Base-by-base conservation (phyloP, 2,113 vertebrate species). In the Silurus glanis region DNA sequence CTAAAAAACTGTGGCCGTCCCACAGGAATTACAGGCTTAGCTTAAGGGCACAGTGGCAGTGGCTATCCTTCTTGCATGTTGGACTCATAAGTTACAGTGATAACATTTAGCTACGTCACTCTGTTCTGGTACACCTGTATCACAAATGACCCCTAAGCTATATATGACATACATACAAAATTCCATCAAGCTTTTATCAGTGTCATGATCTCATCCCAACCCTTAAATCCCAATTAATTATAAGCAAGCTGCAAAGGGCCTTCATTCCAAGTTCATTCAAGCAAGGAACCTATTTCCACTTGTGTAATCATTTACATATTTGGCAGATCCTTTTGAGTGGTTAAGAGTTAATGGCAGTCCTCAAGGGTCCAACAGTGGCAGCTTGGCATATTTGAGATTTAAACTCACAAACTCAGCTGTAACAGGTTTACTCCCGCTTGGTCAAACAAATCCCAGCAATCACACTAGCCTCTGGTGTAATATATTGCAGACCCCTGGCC, bases 31-130 rank as follows among this genome's bases (percentile, higher is more conserved):
- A 76, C 13, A 62, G 56, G 28, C n/a, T 45, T 71, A 3, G 10
- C 25, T 69, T 4, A 69, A 53, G 82, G 62, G 82, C 49, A 83
- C 62, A 83, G 21, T 56, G 49, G 82, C 49, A 21, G 10, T 55
- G 17, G 49, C 66, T 69, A 45, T 58, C 25, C 1, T 17, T 69
- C 25, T 80, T 61, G 8, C 59, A 16, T 80, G 76, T 25, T 37
- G 55, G 25, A 59, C n/a, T 23, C 66, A 19, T 45, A 71, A 23
- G 17, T 37, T 58, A 58, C 14, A 56, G 14, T 45, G 49, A 5
- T 83, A 83, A 45, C 66, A 23, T 69, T 83, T 69, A 67, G n/a
- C 14, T 16, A 55, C 8, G 37, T 19, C 49, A 64, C 23, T 21
- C 19, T 82, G 45, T 51, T 49, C 9, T 49, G 9, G 1, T 47